phyloP scores from a whole-genome alignment of 37 sponge, comb jelly and placozoan genomes.

The Beroe forskalii region DNA sequence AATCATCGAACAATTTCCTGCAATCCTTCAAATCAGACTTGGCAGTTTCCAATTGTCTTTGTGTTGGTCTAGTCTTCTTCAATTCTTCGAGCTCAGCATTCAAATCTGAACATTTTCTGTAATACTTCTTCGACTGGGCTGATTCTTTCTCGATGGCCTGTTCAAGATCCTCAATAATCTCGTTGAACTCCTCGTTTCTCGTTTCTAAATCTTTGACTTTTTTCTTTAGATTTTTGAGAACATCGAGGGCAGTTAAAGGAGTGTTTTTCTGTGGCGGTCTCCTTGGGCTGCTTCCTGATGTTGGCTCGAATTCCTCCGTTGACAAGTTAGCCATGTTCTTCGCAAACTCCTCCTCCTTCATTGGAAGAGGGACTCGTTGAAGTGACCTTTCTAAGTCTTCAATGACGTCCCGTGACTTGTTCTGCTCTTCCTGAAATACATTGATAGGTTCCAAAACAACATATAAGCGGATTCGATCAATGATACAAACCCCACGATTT shows the following conservation, averaged over 20 bases:
- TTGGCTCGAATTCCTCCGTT: background rate
- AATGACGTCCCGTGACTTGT: conserved; percentile 56
- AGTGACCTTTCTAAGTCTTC: conserved; percentile 46
- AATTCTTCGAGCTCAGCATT: conserved; percentile 2
- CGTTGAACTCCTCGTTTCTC: conserved; percentile 4
- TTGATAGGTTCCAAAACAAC: too few species aligned
- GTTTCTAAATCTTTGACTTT: conserved; percentile 2
- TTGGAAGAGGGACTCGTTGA: background rate
- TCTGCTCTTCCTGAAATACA: conserved; percentile 32
- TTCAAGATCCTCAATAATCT: conserved; percentile 48
- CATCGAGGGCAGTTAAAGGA: background rate
- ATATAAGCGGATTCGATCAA: too few species aligned
- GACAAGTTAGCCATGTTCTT: conserved; percentile 50
- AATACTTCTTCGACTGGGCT: background rate
- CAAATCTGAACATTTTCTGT: background rate
- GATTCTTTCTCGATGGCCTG: conserved; percentile 23
- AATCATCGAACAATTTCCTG: background rate
- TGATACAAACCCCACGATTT: too few species aligned
- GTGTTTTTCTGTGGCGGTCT: too few species aligned
- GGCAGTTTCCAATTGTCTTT: conserved; percentile 4
- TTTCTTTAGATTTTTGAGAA: conserved; percentile 37
- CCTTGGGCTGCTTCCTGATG: conserved; percentile 10
- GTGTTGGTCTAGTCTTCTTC: background rate
- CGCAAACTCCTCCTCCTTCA: background rate
- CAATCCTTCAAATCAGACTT: conserved; percentile 41